phyloP scores from a whole-genome alignment of 2,797 vertebrate species.

The Cirrhinus mrigala region DNA sequence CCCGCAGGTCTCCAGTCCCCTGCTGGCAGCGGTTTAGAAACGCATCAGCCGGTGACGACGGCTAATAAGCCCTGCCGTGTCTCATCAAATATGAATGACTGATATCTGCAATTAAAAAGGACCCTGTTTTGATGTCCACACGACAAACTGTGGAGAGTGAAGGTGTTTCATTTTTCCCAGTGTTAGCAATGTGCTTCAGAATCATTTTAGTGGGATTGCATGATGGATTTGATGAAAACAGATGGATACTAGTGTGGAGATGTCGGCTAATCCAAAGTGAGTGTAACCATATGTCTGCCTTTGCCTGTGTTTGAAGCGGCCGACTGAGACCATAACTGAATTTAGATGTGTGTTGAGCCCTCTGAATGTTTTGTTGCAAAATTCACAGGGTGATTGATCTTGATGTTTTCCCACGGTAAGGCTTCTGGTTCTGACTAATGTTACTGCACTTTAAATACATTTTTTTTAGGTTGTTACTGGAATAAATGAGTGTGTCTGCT shows the following conservation, averaged over 20 bases:
- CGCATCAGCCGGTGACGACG: constrained; percentile 59
- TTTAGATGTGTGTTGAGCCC: constrained; percentile 10
- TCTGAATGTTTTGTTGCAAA: background rate
- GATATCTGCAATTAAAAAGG: constrained; percentile 66
- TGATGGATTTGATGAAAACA: constrained; percentile 65
- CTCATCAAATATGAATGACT: constrained; percentile 66
- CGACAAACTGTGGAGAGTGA: constrained; percentile 50
- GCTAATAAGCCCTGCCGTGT: constrained; percentile 61
- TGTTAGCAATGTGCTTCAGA: constrained; percentile 55
- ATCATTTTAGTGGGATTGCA: constrained; percentile 53
- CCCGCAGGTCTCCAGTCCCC: constrained; percentile 46
- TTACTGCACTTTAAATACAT: background rate
- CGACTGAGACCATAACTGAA: constrained; percentile 29
- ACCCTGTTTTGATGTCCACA: constrained; percentile 61
- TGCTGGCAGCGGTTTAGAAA: constrained; percentile 47
- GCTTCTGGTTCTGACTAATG: background rate
- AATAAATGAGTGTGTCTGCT: background rate
- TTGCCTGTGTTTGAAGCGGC: constrained; percentile 51
- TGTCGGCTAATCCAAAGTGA: constrained; percentile 55
- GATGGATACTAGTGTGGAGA: constrained; percentile 66
- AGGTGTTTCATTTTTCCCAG: constrained; percentile 35
- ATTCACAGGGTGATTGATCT: constrained; percentile 17
- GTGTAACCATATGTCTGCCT: constrained; percentile 61
- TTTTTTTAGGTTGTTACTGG: background rate
- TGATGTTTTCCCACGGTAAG: background rate